Conservation (phyloP, 2,797 vertebrate genomes). For the Phylloscopus collybita region DNA sequence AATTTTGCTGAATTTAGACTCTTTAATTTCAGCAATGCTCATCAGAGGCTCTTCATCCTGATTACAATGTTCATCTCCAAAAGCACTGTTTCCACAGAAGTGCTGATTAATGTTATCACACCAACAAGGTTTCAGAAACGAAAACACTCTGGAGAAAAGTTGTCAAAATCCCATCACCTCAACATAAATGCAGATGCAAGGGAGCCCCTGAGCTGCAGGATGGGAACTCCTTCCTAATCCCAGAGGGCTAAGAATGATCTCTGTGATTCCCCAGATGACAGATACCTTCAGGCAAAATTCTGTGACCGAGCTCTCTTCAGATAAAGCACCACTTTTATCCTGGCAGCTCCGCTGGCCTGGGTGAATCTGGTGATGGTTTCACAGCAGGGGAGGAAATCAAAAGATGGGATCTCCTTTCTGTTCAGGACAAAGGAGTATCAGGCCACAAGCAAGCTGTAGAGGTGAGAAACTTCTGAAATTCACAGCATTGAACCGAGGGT, state of each 20-base stretch:
- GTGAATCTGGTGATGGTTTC: neutral
- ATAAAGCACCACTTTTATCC: neutral
- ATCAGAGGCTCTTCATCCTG: constrained; percentile 67
- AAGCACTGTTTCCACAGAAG: constrained; percentile 67
- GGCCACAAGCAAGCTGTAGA: neutral
- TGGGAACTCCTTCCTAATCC: neutral
- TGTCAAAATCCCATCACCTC: constrained; percentile 19
- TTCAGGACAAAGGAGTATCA: neutral
- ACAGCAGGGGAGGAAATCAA: neutral
- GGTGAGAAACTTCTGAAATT: neutral
- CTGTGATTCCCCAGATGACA: neutral
- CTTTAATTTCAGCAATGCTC: constrained; percentile 68
- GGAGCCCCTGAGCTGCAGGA: neutral
- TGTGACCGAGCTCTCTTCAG: neutral
- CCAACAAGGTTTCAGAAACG: constrained; percentile 55
- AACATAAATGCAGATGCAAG: neutral
- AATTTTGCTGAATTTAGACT: constrained; percentile 53
- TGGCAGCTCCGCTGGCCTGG: neutral
- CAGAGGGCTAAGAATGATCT: neutral
- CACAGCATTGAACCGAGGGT: neutral
- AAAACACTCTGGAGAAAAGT: constrained; percentile 46
- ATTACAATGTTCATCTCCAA: constrained; percentile 68
- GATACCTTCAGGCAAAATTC: neutral
- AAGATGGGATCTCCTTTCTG: neutral
- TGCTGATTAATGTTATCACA: constrained; percentile 69